phyloP scores from a whole-genome alignment of 1,140 invertebrate genomes.

The Drosophila biarmipes region DNA sequence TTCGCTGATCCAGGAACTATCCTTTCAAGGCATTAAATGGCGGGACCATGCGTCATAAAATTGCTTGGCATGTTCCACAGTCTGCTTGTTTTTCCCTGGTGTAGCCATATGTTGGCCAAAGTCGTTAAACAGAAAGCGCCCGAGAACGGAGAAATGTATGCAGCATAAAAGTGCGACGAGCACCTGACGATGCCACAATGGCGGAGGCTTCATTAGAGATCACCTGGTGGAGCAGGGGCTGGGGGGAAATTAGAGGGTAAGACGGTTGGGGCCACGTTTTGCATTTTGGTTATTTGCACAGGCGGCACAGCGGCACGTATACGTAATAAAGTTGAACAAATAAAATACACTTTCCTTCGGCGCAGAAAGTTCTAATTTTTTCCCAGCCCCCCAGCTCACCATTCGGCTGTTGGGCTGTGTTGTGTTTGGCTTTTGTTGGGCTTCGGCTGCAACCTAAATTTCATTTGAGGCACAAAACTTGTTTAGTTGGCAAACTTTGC shows the following conservation, averaged over 20 bases:
- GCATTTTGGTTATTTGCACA: slow-evolving; percentile 81
- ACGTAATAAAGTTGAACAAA: slow-evolving; percentile 83
- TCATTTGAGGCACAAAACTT: slow-evolving; percentile 83
- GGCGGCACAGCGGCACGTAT: slow-evolving; percentile 78
- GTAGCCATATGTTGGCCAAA: slow-evolving; percentile 50
- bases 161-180: slow-evolving; percentile 72
- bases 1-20: too few species aligned
- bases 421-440: slow-evolving; percentile 79
- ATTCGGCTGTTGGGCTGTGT: slow-evolving; percentile 51
- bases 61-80: too few species aligned
- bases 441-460: slow-evolving; percentile 83
- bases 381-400: slow-evolving; percentile 14
- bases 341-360: slow-evolving; percentile 81
- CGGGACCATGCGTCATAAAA: too few species aligned
- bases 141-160: slow-evolving; percentile 58
- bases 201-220: slow-evolving; percentile 73
- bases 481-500: slow-evolving; percentile 83
- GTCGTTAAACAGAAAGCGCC: slow-evolving; percentile 65
- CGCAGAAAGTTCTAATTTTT: slow-evolving; percentile 80
- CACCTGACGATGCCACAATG: slow-evolving; percentile 59
- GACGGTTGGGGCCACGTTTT: slow-evolving; percentile 53
- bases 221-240: slow-evolving; percentile 22
- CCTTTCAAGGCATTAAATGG: too few species aligned
- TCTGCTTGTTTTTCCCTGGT: neutral
- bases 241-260: neutral